Evolutionary conservation across 2,113 vertebrate species (phyloP), one percentile per base, ranked within the genome.

Genomic region (Cebidichthys violaceus): DNA sequence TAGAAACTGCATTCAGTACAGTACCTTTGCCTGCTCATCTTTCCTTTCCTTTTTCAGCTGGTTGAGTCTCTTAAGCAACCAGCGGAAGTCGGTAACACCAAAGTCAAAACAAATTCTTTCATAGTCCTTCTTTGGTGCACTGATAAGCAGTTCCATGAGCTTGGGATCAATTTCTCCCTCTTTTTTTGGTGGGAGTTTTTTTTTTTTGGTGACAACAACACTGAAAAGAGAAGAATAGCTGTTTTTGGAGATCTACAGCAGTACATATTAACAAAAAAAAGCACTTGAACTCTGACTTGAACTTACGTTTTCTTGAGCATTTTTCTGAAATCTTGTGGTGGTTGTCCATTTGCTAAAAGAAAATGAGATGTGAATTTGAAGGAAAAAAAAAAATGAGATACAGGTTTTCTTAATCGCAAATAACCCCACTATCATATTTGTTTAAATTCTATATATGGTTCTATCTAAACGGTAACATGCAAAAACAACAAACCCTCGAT

Each of bases 51-150:
- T 94, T 83, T 90, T 97, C 84, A 97, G 84, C 85, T 96, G 90
- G 45, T 96, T 96, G 50, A 99, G 93, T 90, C 86, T 96, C 73
- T 93, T 98, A 83, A 98, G 90, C 96, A 99, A 93, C 86, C 96
- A 96, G 11, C 97, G 96, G 82, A 96, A 99, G 87, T 99, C 97
- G 2, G 92, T 95, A 8, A 98, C 90, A 8, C 97, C 97, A 24
- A 96, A 96, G 13, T 97, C 96, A 0, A 89, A 18, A 82, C 97
- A 98, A 85, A 98, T 97, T 67, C 88, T 94, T 88, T 99, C 97
- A 27, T 98, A 98, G 83, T 99, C 94, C 82, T 89, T 98, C 67
- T 70, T 96, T 65, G 95, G 94, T 11, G 96, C 96, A 0, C 93
- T 88, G 81, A 98, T 64, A 73, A 99, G 84, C 59, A 98, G 71